Conservation (phyloP, 2,113 vertebrate genomes). For the Apteryx owenii region DNA sequence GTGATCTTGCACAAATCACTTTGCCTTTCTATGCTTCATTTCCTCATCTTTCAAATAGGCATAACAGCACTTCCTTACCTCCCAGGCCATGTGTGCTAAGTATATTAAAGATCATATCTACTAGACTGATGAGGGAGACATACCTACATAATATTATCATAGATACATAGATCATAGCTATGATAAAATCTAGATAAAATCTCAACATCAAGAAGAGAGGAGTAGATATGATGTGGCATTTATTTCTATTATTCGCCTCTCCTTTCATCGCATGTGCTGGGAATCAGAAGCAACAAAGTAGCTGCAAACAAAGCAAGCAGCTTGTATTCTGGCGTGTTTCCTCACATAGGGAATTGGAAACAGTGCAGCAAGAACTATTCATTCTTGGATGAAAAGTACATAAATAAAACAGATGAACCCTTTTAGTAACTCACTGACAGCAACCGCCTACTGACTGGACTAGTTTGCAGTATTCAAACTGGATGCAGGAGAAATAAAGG, state of each 20-base stretch:
- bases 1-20: neutral
- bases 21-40: neutral
- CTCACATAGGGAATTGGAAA: neutral
- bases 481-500: constrained; percentile 44
- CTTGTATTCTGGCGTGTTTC: constrained; percentile 18
- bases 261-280: neutral
- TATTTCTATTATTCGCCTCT: neutral
- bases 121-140: neutral
- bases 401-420: constrained; percentile 49
- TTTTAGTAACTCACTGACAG: constrained; percentile 45
- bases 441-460: neutral
- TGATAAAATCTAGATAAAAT: neutral
- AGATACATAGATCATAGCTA: neutral
- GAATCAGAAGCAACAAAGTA: constrained; percentile 34
- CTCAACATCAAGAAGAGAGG: neutral
- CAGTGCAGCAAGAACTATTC: constrained; percentile 6
- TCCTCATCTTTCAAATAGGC: neutral
- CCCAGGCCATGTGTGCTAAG: neutral
- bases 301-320: constrained; percentile 44
- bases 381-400: constrained; percentile 36
- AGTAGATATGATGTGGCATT: neutral
- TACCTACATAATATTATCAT: neutral
- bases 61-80: neutral
- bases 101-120: neutral
- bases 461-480: constrained; percentile 21